Base-by-base conservation (phyloP, 2,113 vertebrate genomes). In the Nestor notabilis region DNA sequence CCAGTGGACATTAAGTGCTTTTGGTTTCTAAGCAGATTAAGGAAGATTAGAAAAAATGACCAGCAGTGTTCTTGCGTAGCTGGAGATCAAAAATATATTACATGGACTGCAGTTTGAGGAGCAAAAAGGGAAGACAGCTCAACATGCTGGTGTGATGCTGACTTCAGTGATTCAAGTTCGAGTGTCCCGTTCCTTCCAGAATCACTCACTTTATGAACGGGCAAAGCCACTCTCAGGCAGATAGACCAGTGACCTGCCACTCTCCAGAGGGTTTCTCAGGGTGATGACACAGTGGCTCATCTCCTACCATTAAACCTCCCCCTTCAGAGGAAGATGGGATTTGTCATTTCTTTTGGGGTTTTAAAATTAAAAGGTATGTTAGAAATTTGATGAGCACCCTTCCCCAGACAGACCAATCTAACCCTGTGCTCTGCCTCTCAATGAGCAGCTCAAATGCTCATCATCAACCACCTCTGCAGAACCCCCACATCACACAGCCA, bases 381-480 rank as follows among this genome's bases (percentile, higher is more conserved):
- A 49, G 82, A n/a, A 69, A 20, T 2, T 1, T 5, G 19, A 29
- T 0, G 9, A 81, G 31, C 43, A 13, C 15, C 60, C 55, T 61
- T 35, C 13, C 28, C 13, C 29, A 17, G 17, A 8, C 52, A 90
- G 53, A 15, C 3, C 81, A 60, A 35, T 16, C 64, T 43, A 33
- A 70, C 16, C 39, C 49, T 5, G 4, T 7, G 6, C 2, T 2
- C 15, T 7, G 41, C 23, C 39, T 28, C 69, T 37, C 41, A 20
- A 20, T 0, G 10, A 60, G 60, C 2, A 0, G 23, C 39, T 75
- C 31, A 14, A 8, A 12, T 2, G 1, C 2, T 49, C 58, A 65
- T 63, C 16, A 43, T 1, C 52, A 15, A 25, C 1, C 25, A 27
- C 33, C 10, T 46, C 56, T 44, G 61, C 41, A 87, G 31, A 47